Evolutionary conservation across 2,113 vertebrate species (phyloP).

Genomic region (Rhea pennata): DNA sequence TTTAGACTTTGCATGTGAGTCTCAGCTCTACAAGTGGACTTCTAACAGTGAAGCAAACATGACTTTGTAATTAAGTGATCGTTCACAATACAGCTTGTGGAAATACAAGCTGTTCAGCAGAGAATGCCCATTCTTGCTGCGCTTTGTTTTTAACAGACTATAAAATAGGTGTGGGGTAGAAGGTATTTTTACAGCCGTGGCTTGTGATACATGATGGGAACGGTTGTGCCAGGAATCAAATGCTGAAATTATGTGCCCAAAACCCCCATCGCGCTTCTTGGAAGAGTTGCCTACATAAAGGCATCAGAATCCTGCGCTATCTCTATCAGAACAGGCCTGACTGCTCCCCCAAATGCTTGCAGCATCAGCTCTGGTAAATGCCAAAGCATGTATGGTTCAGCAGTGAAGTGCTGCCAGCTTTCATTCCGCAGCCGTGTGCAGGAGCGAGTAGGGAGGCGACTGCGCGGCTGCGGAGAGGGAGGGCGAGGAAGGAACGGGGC

Average conservation of each 20-base stretch:
- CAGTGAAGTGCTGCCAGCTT: background rate
- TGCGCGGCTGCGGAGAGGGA: background rate
- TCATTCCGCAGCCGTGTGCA: background rate
- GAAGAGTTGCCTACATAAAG: background rate
- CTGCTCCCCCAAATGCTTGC: background rate
- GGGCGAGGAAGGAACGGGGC: background rate
- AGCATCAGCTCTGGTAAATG: background rate
- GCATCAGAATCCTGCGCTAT: background rate
- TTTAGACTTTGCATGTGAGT: background rate
- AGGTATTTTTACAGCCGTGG: background rate
- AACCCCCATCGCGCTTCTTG: background rate
- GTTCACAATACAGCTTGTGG: background rate
- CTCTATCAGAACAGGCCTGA: background rate
- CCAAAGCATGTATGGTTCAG: background rate
- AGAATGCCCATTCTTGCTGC: background rate
- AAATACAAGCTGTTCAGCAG: background rate
- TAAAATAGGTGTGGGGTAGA: conserved; percentile 29
- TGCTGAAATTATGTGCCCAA: background rate
- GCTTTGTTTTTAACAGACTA: background rate
- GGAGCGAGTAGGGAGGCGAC: background rate
- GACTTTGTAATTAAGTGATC: background rate
- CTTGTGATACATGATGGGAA: background rate
- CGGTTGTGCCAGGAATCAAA: background rate
- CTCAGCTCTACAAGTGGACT: background rate
- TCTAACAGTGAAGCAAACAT: background rate